These are phyloP conservation scores for Pelmatolapia mariae DNA, from an alignment of 2,113 vertebrate species.

Conservation along the genomic window DNA sequence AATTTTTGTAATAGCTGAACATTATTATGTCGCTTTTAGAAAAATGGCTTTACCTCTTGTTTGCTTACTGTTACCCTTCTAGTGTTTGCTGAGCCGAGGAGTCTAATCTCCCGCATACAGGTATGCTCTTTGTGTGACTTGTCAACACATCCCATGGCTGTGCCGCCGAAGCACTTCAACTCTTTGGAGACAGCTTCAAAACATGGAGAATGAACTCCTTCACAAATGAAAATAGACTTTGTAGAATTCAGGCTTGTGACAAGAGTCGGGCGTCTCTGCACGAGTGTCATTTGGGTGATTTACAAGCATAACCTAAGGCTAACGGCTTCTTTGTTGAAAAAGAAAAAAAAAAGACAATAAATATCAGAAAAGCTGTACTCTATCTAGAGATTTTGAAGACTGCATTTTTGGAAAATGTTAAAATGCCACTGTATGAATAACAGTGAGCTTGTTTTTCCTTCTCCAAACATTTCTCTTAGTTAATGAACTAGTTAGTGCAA, in stretches of 20 bases:
- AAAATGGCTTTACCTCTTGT: slow-evolving; percentile 20
- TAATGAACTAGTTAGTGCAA: slow-evolving; percentile 47
- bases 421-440: slow-evolving; percentile 37
- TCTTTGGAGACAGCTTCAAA: slow-evolving; percentile 46
- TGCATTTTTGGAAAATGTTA: slow-evolving; percentile 26
- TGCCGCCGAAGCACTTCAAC: slow-evolving; percentile 1
- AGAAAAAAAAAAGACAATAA: slow-evolving; percentile 3
- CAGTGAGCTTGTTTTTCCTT: neutral
- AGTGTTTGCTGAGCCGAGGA: slow-evolving; percentile 29
- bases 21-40: slow-evolving; percentile 5
- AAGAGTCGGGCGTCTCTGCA: slow-evolving; percentile 35
- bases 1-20: neutral
- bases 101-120: slow-evolving; percentile 51
- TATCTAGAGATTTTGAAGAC: neutral
- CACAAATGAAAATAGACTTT: slow-evolving; percentile 47
- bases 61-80: slow-evolving; percentile 26
- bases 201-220: slow-evolving; percentile 28
- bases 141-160: slow-evolving; percentile 35
- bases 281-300: slow-evolving; percentile 60
- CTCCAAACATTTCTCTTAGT: slow-evolving; percentile 36
- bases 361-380: slow-evolving; percentile 29
- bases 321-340: slow-evolving; percentile 50
- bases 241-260: slow-evolving; percentile 9
- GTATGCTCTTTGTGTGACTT: slow-evolving; percentile 44
- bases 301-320: slow-evolving; percentile 50